Percentiles rank a stretch among this genome's conserved stretches.
phyloP scores from a whole-genome alignment of 2,797 vertebrate genomes.

The Cyclopterus lumpus region DNA sequence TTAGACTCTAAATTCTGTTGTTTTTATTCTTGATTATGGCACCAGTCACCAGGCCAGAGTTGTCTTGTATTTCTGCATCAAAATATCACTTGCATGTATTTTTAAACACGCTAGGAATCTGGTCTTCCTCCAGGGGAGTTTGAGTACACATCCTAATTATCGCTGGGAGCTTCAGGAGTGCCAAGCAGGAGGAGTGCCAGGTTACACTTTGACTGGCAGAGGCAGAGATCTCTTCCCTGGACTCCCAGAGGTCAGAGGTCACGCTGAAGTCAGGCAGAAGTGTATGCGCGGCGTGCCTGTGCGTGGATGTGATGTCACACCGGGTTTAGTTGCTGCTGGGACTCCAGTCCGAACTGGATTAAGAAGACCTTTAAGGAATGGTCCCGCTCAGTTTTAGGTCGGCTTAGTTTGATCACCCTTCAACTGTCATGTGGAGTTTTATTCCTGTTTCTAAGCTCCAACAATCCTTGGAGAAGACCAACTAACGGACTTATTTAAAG shows the following conservation, averaged over 20 bases:
- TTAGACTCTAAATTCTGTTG: no score
- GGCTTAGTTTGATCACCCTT: conserved; percentile 13
- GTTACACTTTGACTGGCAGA: conserved; percentile 40
- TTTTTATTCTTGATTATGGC: background rate
- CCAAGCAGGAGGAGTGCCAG: conserved; percentile 28
- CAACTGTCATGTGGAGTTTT: conserved; percentile 31
- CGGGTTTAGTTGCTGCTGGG: conserved; percentile 18
- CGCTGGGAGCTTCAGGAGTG: conserved; percentile 1
- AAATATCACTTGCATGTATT: background rate
- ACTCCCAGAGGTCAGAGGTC: conserved; percentile 40
- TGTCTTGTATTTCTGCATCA: conserved; percentile 1
- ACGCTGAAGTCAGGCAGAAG: conserved; percentile 34
- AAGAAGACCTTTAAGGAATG: conserved; percentile 19
- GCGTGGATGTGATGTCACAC: conserved; percentile 17
- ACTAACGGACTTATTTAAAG: background rate
- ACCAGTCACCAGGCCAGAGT: background rate
- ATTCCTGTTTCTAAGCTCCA: conserved; percentile 8
- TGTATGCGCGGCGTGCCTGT: background rate
- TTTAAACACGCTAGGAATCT: background rate
- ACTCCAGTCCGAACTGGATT: conserved; percentile 27
- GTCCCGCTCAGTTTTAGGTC: conserved; percentile 13
- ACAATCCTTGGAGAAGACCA: background rate
- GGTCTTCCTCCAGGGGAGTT: background rate
- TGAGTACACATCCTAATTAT: background rate
- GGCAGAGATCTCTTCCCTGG: conserved; percentile 44